These are phyloP conservation scores for Phymorhynchus buccinoides DNA, from an alignment of 1,140 invertebrate genomes.

Conservation along the genomic window DNA sequence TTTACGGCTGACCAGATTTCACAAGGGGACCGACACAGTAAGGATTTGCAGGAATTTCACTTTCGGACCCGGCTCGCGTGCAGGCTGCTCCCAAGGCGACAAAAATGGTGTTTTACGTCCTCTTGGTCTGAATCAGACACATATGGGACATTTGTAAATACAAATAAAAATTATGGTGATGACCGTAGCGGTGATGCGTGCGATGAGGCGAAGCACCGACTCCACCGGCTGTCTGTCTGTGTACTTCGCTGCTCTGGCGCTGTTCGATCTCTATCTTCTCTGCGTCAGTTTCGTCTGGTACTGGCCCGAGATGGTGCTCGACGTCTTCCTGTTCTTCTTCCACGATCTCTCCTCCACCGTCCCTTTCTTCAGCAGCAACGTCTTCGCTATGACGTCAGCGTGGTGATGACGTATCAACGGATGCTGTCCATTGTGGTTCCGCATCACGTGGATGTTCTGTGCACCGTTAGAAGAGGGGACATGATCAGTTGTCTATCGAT, in stretches of 20 bases:
- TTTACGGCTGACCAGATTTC: too few species aligned
- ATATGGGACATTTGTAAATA: too few species aligned
- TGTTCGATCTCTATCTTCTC: constrained; percentile 8
- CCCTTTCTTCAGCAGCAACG: background rate
- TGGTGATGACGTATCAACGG: constrained; percentile 21
- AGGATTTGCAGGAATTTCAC: too few species aligned
- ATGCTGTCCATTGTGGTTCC: background rate
- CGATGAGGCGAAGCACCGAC: background rate
- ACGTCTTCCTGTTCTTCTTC: background rate
- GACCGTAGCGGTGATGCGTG: constrained; percentile 1
- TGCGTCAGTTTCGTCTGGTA: background rate
- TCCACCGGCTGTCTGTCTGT: background rate
- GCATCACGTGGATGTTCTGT: background rate
- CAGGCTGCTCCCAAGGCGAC: too few species aligned
- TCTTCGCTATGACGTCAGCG: background rate
- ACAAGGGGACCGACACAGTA: too few species aligned
- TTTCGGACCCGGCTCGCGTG: too few species aligned
- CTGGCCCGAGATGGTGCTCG: background rate
- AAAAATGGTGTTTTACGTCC: too few species aligned
- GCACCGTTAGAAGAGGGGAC: background rate
- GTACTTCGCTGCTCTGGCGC: constrained; percentile 15
- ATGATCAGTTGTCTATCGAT: too few species aligned
- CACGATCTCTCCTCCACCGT: background rate
- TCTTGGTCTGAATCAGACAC: too few species aligned
- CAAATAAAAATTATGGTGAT: too few species aligned